Evolutionary conservation across 2,113 vertebrate genomes (phyloP).

Genomic region (Notiomystis cincta): DNA sequence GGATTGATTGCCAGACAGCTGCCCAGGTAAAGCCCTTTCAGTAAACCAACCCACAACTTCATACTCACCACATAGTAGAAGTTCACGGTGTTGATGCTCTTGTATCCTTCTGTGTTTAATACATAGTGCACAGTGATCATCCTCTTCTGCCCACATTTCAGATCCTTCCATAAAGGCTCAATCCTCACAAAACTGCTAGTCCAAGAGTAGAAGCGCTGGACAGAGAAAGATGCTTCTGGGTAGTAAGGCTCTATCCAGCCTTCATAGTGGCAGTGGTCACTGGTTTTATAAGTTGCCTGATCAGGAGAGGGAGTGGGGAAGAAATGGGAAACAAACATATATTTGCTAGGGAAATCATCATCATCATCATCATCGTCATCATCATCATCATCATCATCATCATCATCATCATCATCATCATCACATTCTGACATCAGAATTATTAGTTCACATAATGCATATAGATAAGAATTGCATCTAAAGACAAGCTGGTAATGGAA

Average conservation of each 20-base stretch:
- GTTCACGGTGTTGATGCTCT: not conserved
- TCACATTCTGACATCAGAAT: not conserved
- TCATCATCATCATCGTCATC: no score
- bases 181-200: conserved; percentile 64
- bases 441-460: not conserved
- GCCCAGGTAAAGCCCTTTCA: not conserved
- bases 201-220: conserved; percentile 62
- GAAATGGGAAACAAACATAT: not conserved
- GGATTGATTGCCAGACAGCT: not conserved
- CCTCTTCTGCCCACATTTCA: conserved; percentile 38
- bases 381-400: no score
- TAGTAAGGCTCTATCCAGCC: conserved; percentile 62
- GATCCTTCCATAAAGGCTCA: not conserved
- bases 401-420: no score
- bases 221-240: not conserved
- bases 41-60: not conserved
- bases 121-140: conserved; percentile 43
- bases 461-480: not conserved
- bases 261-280: conserved; percentile 41
- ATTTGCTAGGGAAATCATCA: not conserved
- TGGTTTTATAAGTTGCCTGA: conserved; percentile 54
- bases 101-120: conserved; percentile 21
- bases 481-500: not conserved
- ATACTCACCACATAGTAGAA: conserved; percentile 60
- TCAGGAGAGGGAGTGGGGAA: not conserved